Percentiles rank a stretch among this genome's conserved stretches.
Evolutionary conservation across 2,888 invertebrate species (phyloP).

Genomic region (Chelonus formosanus): DNA sequence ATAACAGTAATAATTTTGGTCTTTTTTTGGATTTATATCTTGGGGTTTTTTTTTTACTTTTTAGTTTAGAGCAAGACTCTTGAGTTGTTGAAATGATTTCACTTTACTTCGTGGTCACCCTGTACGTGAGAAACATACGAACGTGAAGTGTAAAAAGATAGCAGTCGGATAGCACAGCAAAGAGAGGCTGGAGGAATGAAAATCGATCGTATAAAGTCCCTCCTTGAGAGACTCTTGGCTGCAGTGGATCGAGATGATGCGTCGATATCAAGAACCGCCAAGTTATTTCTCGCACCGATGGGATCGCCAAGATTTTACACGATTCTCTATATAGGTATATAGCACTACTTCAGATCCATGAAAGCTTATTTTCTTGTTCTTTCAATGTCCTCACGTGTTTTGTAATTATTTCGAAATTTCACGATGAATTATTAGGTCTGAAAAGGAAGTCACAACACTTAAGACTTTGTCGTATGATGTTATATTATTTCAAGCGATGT

Average conservation of each 20-base stretch:
- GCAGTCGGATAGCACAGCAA: slow-evolving; percentile 19
- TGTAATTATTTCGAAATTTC: no score
- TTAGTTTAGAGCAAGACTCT: background rate
- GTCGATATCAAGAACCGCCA: slow-evolving; percentile 64
- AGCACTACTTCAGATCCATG: background rate
- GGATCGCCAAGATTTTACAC: slow-evolving; percentile 18
- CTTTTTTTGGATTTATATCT: no score
- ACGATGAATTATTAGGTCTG: background rate
- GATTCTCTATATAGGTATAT: background rate
- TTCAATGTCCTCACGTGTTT: background rate
- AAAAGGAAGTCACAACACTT: slow-evolving; percentile 21
- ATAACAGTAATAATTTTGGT: no score
- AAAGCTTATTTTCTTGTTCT: background rate
- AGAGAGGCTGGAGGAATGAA: slow-evolving; percentile 56
- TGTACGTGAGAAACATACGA: slow-evolving; percentile 43
- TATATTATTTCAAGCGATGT: slow-evolving; percentile 12
- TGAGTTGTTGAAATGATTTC: background rate
- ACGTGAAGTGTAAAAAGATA: slow-evolving; percentile 22
- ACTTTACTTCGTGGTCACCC: slow-evolving; percentile 47
- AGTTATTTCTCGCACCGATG: slow-evolving; percentile 56
- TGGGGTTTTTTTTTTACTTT: background rate
- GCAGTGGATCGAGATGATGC: slow-evolving; percentile 62
- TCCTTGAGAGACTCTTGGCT: background rate
- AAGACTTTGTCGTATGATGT: slow-evolving; percentile 20
- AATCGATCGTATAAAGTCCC: slow-evolving; percentile 59